Evolutionary conservation across 2,797 vertebrate species (phyloP).

Genomic region (Hippoglossus hippoglossus): DNA sequence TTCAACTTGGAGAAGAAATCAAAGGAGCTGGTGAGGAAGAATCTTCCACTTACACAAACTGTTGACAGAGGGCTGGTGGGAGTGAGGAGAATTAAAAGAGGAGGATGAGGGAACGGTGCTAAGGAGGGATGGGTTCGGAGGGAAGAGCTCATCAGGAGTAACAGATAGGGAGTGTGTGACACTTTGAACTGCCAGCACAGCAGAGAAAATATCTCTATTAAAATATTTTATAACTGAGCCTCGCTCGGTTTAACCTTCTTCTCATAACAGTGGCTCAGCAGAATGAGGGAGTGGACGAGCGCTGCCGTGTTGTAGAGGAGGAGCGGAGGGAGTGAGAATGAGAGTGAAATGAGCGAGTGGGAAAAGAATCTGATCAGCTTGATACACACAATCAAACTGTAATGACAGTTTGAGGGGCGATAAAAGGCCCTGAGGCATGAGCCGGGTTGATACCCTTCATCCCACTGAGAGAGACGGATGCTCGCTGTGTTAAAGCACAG

Average conservation of each 20-base stretch:
- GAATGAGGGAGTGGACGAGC: constrained; percentile 56
- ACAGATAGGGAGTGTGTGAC: constrained; percentile 86
- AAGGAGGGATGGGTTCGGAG: constrained; percentile 72
- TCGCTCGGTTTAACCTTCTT: constrained; percentile 84
- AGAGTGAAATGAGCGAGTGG: constrained; percentile 55
- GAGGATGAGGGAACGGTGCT: constrained; percentile 61
- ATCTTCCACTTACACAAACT: constrained; percentile 77
- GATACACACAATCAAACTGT: constrained; percentile 86
- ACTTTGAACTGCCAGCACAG: constrained; percentile 84
- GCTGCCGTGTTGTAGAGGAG: constrained; percentile 42
- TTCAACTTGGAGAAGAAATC: constrained; percentile 95
- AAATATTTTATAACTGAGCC: constrained; percentile 87
- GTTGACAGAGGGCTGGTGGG: constrained; percentile 78
- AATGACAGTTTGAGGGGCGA: constrained; percentile 77
- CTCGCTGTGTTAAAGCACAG: constrained; percentile 49
- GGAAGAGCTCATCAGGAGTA: constrained; percentile 84
- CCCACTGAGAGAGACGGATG: constrained; percentile 45
- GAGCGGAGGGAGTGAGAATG: constrained; percentile 50
- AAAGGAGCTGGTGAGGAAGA: constrained; percentile 91
- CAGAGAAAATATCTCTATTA: constrained; percentile 87
- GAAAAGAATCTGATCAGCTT: constrained; percentile 68
- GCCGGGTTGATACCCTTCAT: constrained; percentile 66
- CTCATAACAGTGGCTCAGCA: constrained; percentile 50
- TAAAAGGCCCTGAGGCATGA: constrained; percentile 76
- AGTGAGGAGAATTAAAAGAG: constrained; percentile 75